Evolutionary conservation across 2,888 invertebrate species (phyloP).

Genomic region (Aradus depressus): DNA sequence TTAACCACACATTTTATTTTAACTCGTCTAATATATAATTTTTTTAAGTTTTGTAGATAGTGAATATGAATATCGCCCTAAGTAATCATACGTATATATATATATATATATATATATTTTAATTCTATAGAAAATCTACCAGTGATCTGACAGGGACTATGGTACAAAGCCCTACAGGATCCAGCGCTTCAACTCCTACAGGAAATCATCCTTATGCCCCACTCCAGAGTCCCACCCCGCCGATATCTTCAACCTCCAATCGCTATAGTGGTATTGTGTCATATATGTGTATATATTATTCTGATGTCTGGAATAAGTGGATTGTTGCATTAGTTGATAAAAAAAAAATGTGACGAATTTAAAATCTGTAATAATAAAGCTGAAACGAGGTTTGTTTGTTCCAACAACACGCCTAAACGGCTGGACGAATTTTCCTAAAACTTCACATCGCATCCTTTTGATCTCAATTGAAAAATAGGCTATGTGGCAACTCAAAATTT

Average conservation of each 20-base stretch:
- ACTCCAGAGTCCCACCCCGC: constrained; percentile 40
- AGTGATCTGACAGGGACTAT: constrained; percentile 70
- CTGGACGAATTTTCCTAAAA: no score
- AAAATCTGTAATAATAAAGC: no score
- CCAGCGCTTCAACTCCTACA: constrained; percentile 65
- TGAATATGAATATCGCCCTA: background rate
- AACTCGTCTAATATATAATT: background rate
- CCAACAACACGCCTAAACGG: no score
- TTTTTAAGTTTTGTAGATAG: background rate
- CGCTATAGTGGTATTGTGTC: constrained; percentile 47
- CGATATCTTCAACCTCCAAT: constrained; percentile 38
- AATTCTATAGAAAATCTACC: constrained; percentile 43
- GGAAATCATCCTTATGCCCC: constrained; percentile 75
- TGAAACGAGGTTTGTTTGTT: no score
- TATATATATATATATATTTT: background rate
- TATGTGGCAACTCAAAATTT: no score
- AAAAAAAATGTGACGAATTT: no score
- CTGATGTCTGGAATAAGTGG: no score
- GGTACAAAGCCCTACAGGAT: constrained; percentile 68
- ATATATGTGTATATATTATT: background rate
- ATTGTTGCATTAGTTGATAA: no score
- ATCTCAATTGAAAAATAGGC: no score
- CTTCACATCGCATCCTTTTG: no score
- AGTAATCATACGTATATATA: background rate
- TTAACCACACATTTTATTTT: background rate